Percentiles rank a stretch among this genome's conserved stretches.
These are phyloP conservation scores for Zosterops pallidus DNA, from an alignment of 2,113 vertebrate genomes.

Conservation along the genomic window DNA sequence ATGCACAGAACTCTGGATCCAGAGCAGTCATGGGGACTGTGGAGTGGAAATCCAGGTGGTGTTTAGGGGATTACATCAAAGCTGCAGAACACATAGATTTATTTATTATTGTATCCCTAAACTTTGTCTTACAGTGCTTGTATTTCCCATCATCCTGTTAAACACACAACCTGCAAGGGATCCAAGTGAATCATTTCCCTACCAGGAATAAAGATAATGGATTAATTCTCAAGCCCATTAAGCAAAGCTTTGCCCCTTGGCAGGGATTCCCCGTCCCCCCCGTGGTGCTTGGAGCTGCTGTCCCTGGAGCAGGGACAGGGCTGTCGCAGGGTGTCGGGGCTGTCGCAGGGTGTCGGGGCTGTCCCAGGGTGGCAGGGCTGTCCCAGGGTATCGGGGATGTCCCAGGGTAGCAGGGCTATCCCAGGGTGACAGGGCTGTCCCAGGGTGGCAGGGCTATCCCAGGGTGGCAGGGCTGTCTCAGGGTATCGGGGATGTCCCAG, in stretches of 20 bases:
- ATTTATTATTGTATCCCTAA: not conserved
- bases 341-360: not conserved
- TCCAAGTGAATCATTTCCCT: not conserved
- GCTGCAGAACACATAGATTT: not conserved
- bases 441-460: too few relatives aligned
- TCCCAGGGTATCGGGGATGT: too few relatives aligned
- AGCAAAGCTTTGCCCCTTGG: not conserved
- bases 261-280: rapidly evolving
- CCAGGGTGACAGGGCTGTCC: too few relatives aligned
- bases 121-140: not conserved
- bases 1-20: not conserved
- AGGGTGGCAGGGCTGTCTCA: too few relatives aligned
- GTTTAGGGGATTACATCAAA: not conserved
- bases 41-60: not conserved
- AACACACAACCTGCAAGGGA: not conserved
- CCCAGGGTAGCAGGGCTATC: not conserved
- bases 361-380: not conserved
- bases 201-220: not conserved
- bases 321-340: too few relatives aligned
- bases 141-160: not conserved
- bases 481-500: not conserved
- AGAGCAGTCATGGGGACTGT: not conserved
- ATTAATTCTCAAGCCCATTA: not conserved
- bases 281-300: not conserved
- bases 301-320: not conserved